Conservation (phyloP, 2,113 vertebrate genomes). For the Catagonus wagneri region DNA sequence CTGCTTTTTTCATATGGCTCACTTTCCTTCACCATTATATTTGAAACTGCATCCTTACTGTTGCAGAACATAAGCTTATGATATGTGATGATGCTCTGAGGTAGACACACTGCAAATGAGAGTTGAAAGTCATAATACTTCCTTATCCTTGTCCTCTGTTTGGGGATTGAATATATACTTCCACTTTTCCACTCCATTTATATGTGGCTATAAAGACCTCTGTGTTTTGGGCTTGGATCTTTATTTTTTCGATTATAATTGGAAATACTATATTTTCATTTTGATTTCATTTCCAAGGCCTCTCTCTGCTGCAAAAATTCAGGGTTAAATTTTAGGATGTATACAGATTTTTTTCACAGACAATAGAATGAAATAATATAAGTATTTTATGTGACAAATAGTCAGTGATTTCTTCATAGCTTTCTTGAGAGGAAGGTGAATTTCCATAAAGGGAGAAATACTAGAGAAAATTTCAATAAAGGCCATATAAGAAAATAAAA, state of each 20-base stretch:
- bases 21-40: conserved; percentile 9
- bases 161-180: conserved; percentile 6
- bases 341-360: conserved; percentile 16
- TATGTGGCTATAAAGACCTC: neutral
- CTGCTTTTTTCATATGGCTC: conserved; percentile 60
- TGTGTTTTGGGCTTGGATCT: conserved; percentile 10
- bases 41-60: conserved; percentile 54
- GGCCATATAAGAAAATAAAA: conserved; percentile 26
- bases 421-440: conserved; percentile 30
- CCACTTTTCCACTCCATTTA: neutral
- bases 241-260: conserved; percentile 37
- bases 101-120: conserved; percentile 40
- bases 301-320: conserved; percentile 11
- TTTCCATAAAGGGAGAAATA: conserved; percentile 76
- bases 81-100: conserved; percentile 55
- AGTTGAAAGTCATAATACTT: conserved; percentile 43
- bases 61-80: conserved; percentile 45
- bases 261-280: conserved; percentile 55
- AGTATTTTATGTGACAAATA: conserved; percentile 51
- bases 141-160: conserved; percentile 46
- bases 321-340: conserved; percentile 34
- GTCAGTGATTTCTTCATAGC: neutral
- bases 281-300: conserved; percentile 41
- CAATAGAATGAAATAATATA: neutral
- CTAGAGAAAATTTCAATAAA: conserved; percentile 11